A percentile compares a stretch with the other conserved stretches of the same genome.
These are phyloP conservation scores for Deilephila elpenor DNA, from an alignment of 2,888 invertebrate species.

Conservation along the genomic window DNA sequence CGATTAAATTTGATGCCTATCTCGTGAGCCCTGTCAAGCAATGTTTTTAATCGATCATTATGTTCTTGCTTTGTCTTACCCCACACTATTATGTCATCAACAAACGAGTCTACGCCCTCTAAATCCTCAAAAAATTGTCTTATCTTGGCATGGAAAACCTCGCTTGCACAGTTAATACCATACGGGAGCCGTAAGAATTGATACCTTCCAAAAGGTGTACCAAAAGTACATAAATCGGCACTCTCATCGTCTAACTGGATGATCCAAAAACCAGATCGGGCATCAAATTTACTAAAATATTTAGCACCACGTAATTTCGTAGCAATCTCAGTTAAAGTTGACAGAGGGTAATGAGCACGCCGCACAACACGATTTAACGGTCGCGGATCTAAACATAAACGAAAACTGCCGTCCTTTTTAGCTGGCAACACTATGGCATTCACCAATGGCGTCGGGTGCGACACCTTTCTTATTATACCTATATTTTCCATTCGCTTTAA, in stretches of 20 bases:
- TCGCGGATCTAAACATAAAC: neutral
- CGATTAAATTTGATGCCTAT: neutral
- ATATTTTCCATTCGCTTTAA: neutral
- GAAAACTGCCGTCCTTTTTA: neutral
- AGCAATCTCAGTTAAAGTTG: neutral
- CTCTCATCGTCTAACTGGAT: neutral
- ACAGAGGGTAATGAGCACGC: neutral
- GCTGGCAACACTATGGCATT: neutral
- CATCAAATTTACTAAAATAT: neutral
- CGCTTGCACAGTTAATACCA: neutral
- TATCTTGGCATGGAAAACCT: neutral
- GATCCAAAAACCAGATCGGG: neutral
- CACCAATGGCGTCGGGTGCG: neutral
- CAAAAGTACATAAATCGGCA: neutral
- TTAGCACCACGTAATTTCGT: neutral
- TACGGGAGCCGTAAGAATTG: neutral
- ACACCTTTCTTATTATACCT: neutral
- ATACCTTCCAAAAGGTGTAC: neutral
- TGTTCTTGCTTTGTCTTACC: neutral
- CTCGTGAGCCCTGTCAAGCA: neutral
- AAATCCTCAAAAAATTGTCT: neutral
- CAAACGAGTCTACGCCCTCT: neutral
- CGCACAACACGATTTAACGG: neutral
- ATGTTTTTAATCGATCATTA: neutral
- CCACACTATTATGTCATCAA: neutral